Base-by-base conservation (phyloP, 2,888 invertebrate species). In the Drepanosiphum platanoidis region DNA sequence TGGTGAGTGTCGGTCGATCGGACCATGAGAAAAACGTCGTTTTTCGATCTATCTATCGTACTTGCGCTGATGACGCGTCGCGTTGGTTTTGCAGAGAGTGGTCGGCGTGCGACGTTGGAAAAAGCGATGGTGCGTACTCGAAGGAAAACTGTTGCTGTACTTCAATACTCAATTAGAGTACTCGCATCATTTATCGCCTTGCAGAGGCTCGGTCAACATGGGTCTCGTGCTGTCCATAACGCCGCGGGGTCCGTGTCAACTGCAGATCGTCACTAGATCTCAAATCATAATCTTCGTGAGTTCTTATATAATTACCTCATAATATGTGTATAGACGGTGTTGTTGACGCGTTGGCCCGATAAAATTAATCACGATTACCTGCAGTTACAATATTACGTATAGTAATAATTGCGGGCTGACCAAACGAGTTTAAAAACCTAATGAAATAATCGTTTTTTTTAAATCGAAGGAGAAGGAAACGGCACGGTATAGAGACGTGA, bases 81-180 rank as follows among this genome's bases (percentile, higher is more conserved):
- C n/a, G 9, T 61, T 27, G 3, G 8, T 7, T 74, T 52, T 32
- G 9, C 34, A 84, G 83, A 64, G 68, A 75, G 75, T 84, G 9
- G 83, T 84, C 1, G 83, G 83, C 3, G 75, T 84, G 30, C 83
- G 75, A 22, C 83, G 90, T 2, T 92, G 92, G 91, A 91, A 91
- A 88, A 90, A 90, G 86, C 91, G 91, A 88, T 92, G 92, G 92
- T 92, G 92, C 87, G 92, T 92, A 1, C 88, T 92, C 86, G 91
- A 92, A 88, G 91, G 91, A 30, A 89, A 91, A 64, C 89, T 91
- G 22, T 89, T 92, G 64, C 89, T 91, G 1, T 92, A 91, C 88
- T 92, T 91, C 88, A 90, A 91, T 87, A 91, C 91, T 3, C 91
- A 91, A 88, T 89, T 90, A 58, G 91, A 92, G 87, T 92, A 91